Base-by-base conservation (phyloP, 2,113 vertebrate species). In the Quiscalus mexicanus region DNA sequence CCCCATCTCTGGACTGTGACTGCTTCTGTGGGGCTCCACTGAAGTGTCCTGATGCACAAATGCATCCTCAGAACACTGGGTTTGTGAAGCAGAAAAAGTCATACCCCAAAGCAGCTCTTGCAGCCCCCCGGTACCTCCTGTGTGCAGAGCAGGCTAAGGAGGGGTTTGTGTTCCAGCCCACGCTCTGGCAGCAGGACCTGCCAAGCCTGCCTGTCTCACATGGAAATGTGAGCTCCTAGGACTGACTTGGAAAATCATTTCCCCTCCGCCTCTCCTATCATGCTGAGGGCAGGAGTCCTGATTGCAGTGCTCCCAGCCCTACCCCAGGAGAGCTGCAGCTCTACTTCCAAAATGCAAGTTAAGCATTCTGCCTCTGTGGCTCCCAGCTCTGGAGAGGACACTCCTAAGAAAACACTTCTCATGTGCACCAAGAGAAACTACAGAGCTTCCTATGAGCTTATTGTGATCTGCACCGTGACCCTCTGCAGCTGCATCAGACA, bases 381-480 rank as follows among this genome's bases (percentile, higher is more conserved):
- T 94, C 65, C 74, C 96, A 87, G 81, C 91, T 55, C 80, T 90
- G 95, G 90, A 90, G 84, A 96, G 95, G 89, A 94, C 88, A 88
- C 95, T 96, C 87, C 93, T 95, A 94, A 93, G 90, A 85, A 97
- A 97, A 97, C 86, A 94, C 75, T 95, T 90, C 90, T 96, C 97
- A 97, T 94, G 93, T 92, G 92, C 60, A 98, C 80, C 89, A 97
- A 96, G 98, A 98, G 95, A 98, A 98, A 93, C 91, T 35, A 25
- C 77, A 95, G 96, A 96, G 93, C 97, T 98, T 98, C 98, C 98
- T 96, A 96, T 98, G 92, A 99, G 98, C 98, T 98, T 98, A 98
- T 49, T 31, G 96, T 93, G 92, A 89, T 97, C 97, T 24, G 5
- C 74, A 75, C 73, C 8, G 10, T 95, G 98, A 98, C 97, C 87